Evolutionary conservation across 2,797 vertebrate genomes (phyloP).

Genomic region (Harpagifer antarcticus): DNA sequence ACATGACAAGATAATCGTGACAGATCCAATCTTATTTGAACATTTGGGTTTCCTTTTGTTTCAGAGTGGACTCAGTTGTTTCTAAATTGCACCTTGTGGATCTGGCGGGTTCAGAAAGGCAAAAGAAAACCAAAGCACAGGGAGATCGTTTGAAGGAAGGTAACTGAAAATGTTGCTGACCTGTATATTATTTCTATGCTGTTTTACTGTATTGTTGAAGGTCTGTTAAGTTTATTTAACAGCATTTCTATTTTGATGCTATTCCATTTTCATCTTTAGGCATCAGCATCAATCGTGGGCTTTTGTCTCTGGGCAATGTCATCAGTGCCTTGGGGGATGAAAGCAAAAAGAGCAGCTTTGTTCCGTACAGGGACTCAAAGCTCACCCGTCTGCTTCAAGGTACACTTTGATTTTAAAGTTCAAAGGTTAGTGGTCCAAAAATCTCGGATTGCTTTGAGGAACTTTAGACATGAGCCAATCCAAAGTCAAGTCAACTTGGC

Average conservation of each 20-base stretch:
- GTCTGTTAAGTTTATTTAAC: constrained; percentile 8
- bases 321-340: constrained; percentile 92
- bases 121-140: constrained; percentile 98
- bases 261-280: constrained; percentile 79
- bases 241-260: constrained; percentile 26
- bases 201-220: neutral
- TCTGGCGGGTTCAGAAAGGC: constrained; percentile 96
- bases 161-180: constrained; percentile 50
- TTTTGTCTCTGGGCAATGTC: constrained; percentile 93
- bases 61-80: constrained; percentile 87
- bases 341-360: constrained; percentile 89
- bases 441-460: constrained; percentile 20
- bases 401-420: constrained; percentile 67
- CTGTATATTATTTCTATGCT: neutral
- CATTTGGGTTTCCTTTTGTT: constrained; percentile 29
- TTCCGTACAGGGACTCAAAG: constrained; percentile 94
- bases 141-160: constrained; percentile 96
- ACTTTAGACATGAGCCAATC: constrained; percentile 8
- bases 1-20: no score
- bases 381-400: constrained; percentile 92
- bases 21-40: neutral
- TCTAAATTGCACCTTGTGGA: constrained; percentile 97
- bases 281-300: constrained; percentile 96
- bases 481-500: neutral
- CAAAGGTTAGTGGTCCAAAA: constrained; percentile 19